Percentiles rank a stretch among this genome's conserved stretches.
Evolutionary conservation across 2,113 vertebrate species (phyloP).

Genomic region (Istiophorus platypterus): DNA sequence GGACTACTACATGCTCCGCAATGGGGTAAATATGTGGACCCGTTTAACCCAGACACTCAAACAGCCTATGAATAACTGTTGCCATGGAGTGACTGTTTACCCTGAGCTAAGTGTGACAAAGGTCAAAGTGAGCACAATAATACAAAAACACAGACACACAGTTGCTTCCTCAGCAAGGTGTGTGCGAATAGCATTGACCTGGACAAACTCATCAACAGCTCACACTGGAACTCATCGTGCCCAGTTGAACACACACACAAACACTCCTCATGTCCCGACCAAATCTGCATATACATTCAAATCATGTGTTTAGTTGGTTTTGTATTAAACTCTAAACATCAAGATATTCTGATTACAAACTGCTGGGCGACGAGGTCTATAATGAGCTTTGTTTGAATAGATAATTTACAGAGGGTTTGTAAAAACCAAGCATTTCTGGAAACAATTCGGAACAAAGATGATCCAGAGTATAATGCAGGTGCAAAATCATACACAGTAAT

Average conservation of each 20-base stretch:
- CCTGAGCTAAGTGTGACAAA: slow-evolving; percentile 19
- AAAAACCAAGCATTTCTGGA: neutral
- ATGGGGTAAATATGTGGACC: slow-evolving; percentile 86
- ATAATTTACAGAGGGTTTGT: neutral
- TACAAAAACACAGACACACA: neutral
- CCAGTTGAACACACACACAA: neutral
- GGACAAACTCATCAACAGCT: neutral
- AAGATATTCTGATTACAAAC: neutral
- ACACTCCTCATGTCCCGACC: neutral
- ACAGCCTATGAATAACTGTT: neutral
- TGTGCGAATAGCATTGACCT: slow-evolving; percentile 21
- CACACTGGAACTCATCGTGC: neutral
- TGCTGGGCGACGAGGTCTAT: neutral
- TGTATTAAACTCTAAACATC: neutral
- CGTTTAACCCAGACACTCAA: slow-evolving; percentile 1
- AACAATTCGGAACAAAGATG: neutral
- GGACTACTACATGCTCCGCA: slow-evolving; percentile 97
- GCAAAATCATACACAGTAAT: neutral
- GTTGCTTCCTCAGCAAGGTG: slow-evolving; percentile 3
- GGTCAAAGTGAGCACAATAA: neutral
- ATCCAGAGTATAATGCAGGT: neutral
- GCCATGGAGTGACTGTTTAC: slow-evolving; percentile 9
- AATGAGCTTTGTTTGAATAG: neutral
- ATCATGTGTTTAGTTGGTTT: neutral
- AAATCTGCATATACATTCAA: neutral